These are phyloP conservation scores for Odontamblyopus rebecca DNA, from an alignment of 2,797 vertebrate genomes.

Conservation along the genomic window DNA sequence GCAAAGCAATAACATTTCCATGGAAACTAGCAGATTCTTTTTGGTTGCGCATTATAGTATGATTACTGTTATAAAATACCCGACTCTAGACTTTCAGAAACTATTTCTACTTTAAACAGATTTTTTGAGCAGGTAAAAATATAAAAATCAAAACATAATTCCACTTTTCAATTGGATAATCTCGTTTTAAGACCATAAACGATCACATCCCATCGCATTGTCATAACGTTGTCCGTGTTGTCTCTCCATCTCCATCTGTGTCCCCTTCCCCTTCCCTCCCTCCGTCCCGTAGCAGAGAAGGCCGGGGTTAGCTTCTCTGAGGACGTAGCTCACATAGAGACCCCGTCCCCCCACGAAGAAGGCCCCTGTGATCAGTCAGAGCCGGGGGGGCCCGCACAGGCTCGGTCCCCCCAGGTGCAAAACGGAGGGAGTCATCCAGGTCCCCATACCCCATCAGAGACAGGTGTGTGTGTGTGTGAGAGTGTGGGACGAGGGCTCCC, in stretches of 20 bases:
- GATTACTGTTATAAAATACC: too few species aligned
- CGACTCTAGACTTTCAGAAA: too few species aligned
- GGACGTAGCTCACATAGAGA: conserved; percentile 62
- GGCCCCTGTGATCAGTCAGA: conserved; percentile 58
- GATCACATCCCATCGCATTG: conserved; percentile 48
- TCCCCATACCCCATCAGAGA: conserved; percentile 63
- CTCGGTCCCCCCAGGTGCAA: conserved; percentile 71
- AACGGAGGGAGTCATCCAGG: conserved; percentile 77
- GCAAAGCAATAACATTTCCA: too few species aligned
- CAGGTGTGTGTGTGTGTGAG: conserved; percentile 69
- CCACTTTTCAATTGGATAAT: neutral
- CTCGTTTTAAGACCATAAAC: neutral
- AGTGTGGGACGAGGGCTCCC: conserved; percentile 48
- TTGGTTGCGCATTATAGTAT: too few species aligned
- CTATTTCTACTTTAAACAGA: too few species aligned
- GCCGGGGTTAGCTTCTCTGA: conserved; percentile 76
- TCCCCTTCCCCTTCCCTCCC: conserved; percentile 45
- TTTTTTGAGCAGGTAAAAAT: too few species aligned
- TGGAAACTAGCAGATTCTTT: too few species aligned
- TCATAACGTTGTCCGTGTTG: conserved; percentile 50
- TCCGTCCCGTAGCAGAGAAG: conserved; percentile 75
- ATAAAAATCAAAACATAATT: neutral
- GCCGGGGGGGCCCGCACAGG: conserved; percentile 64
- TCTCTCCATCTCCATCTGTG: conserved; percentile 75
- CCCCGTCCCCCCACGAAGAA: conserved; percentile 56